Evolutionary conservation across 2,888 invertebrate genomes (phyloP), one percentile per base, ranked within the genome.

Genomic region (Brachypterus glaber): DNA sequence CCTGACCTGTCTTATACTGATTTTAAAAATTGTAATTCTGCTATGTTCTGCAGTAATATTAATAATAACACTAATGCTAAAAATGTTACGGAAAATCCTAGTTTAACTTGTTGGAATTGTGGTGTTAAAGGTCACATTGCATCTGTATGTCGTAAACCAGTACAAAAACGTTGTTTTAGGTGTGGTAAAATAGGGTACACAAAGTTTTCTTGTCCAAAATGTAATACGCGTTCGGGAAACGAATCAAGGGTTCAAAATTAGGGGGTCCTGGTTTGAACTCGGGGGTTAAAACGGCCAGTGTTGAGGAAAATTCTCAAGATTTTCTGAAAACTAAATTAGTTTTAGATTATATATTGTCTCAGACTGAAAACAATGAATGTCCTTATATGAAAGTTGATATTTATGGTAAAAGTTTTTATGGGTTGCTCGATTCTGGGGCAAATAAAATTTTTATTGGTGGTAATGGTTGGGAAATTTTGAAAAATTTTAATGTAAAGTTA

Each of bases 361-460:
- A n/a, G n/a, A n/a, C n/a, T n/a, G n/a, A 30, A 24, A 14, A 33
- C 12, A 27, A 7, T 39, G 27, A 38, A 38, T 35, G 34, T 17
- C 38, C 38, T 24, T 34, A 35, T 38, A 29, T 36, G 24, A 26
- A 7, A 27, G 35, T 36, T 17, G 14, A 26, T 13, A 13, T 36
- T 12, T 40, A 36, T 40, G 29, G 30, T 21, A 30, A 15, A 29
- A n/a, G 13, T 21, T 15, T 36, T 7, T 9, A 17, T 30, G 40
- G 35, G 8, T 25, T 40, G 27, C 21, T 40, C 17, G 35, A 40
- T 30, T 30, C 24, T 2, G 40, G 40, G 4, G 40, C 40, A 17
- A 31, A 36, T 26, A 30, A 25, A 15, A 31, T 36, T n/a, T 36
- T 40, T 32, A 14, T 34, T n/a, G 39, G 39, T n/a, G 33, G 16